These are phyloP conservation scores for Sminthurides bifidus DNA, from an alignment of 1,140 invertebrate genomes.

Conservation along the genomic window DNA sequence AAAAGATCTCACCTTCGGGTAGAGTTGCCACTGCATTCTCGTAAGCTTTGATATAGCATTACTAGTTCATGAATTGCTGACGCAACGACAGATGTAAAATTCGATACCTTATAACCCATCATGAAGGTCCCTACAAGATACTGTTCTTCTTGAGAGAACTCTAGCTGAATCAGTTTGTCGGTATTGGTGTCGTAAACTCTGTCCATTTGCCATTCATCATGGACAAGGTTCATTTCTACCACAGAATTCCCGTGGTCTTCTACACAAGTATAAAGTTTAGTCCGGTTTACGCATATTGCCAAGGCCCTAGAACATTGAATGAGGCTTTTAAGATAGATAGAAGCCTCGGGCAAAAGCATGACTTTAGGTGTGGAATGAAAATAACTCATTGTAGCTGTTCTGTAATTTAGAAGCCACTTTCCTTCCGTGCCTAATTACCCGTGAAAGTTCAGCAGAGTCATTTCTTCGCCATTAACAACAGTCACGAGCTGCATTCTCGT, in stretches of 20 bases:
- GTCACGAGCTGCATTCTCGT: slow-evolving; percentile 53
- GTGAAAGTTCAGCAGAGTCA: slow-evolving; percentile 59
- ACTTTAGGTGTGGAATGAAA: neutral
- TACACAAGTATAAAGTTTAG: slow-evolving; percentile 37
- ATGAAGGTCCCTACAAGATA: slow-evolving; percentile 42
- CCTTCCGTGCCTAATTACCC: no score
- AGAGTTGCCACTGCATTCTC: no score
- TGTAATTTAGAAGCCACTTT: no score
- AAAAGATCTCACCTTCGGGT: no score
- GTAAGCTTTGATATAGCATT: no score
- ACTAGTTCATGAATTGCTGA: no score
- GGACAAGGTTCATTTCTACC: slow-evolving; percentile 26
- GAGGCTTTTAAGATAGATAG: no score
- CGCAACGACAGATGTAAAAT: no score
- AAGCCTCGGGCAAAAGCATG: no score
- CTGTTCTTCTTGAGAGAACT: slow-evolving; percentile 39
- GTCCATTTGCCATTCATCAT: slow-evolving; percentile 37
- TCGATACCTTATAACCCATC: slow-evolving; percentile 37
- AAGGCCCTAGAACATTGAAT: slow-evolving; percentile 14
- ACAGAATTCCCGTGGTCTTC: slow-evolving; percentile 29
- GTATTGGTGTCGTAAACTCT: slow-evolving; percentile 38
- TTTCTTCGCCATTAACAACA: slow-evolving; percentile 42
- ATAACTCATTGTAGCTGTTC: neutral
- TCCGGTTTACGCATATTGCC: slow-evolving; percentile 32
- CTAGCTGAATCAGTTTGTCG: slow-evolving; percentile 39